These are phyloP conservation scores for Rhagium mordax DNA, from an alignment of 2,888 invertebrate species.

Conservation along the genomic window DNA sequence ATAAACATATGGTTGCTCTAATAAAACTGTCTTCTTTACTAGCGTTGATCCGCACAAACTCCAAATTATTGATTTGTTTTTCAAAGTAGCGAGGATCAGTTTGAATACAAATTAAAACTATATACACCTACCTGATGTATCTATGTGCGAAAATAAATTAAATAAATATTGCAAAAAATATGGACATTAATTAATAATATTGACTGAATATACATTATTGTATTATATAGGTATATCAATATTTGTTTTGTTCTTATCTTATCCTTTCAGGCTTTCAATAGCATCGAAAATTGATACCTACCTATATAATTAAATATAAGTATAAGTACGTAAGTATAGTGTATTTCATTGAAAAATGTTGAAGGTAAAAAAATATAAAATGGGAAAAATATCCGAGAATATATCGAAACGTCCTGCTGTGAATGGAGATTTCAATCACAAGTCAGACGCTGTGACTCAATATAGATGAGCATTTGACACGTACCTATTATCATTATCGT, in stretches of 20 bases:
- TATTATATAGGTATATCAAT: not conserved
- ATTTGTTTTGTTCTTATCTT: not conserved
- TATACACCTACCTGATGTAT: not conserved
- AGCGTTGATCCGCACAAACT: constrained; percentile 25
- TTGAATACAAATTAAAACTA: constrained; percentile 9
- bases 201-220: not conserved
- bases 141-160: not conserved
- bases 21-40: not conserved
- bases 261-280: too few relatives aligned
- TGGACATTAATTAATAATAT: not conserved
- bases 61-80: constrained; percentile 32
- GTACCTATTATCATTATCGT: too few relatives aligned
- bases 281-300: too few relatives aligned
- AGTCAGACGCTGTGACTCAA: too few relatives aligned
- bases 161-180: not conserved
- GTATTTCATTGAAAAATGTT: too few relatives aligned
- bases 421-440: too few relatives aligned
- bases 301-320: too few relatives aligned
- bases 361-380: too few relatives aligned
- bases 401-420: too few relatives aligned
- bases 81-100: not conserved
- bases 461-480: too few relatives aligned
- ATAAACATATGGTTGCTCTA: constrained; percentile 31
- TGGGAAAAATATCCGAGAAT: too few relatives aligned
- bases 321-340: too few relatives aligned